phyloP scores from a whole-genome alignment of 2,113 vertebrate genomes.

The Lichenostomus cassidix region DNA sequence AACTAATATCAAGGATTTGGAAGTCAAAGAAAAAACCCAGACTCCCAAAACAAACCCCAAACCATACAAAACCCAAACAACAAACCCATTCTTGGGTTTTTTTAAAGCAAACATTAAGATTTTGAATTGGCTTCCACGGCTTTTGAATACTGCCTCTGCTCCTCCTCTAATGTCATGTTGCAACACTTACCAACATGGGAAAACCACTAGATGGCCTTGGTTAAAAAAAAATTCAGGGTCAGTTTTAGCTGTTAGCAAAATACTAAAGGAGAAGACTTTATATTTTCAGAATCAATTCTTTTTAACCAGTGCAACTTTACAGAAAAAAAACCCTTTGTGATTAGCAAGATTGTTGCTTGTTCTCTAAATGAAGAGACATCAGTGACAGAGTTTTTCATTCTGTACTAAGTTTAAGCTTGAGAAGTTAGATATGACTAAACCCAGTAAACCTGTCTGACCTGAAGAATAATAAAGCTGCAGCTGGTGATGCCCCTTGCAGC shows the following conservation, averaged over 20 bases:
- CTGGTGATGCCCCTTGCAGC: background rate
- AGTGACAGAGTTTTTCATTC: background rate
- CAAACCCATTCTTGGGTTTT: background rate
- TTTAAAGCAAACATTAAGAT: background rate
- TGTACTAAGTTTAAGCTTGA: background rate
- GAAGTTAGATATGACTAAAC: background rate
- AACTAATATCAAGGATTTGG: background rate
- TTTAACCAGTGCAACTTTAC: background rate
- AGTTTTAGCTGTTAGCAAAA: background rate
- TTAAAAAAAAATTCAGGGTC: slow-evolving; percentile 12
- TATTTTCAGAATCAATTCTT: background rate
- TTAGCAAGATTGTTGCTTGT: background rate
- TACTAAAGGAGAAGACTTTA: background rate
- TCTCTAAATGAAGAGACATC: background rate
- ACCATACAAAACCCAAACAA: background rate
- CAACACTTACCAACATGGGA: background rate
- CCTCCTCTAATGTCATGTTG: background rate
- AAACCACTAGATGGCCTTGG: slow-evolving; percentile 71
- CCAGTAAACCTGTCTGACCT: background rate
- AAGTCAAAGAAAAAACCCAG: background rate
- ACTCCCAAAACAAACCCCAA: background rate
- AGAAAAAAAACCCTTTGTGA: background rate
- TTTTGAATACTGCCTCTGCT: background rate
- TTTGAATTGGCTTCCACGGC: background rate
- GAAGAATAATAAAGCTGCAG: background rate